These are phyloP conservation scores for Arrhopalites spinosus DNA, from an alignment of 2,888 invertebrate species.

Conservation along the genomic window DNA sequence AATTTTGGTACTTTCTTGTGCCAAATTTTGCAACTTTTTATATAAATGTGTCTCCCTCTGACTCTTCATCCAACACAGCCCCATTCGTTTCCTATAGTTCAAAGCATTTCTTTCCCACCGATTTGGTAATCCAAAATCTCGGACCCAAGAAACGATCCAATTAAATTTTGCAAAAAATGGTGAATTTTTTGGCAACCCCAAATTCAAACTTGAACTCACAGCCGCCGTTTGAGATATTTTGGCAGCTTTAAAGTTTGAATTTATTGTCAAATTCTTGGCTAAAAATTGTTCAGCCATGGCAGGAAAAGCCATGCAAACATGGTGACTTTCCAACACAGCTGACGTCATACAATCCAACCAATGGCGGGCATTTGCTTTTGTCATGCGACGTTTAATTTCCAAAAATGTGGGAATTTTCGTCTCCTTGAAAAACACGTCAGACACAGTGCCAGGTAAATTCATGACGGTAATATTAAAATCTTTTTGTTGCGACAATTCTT, in stretches of 20 bases:
- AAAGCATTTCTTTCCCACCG: too few species aligned
- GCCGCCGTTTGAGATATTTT: too few species aligned
- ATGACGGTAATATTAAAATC: background rate
- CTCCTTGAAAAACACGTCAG: background rate
- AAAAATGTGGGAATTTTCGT: background rate
- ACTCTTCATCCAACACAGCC: too few species aligned
- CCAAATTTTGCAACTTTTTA: background rate
- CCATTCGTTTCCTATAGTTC: too few species aligned
- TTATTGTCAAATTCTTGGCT: constrained; percentile 1
- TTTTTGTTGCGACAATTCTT: constrained; percentile 23
- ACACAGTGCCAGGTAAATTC: background rate
- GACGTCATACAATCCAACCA: background rate
- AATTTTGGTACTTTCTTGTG: too few species aligned
- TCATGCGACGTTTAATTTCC: background rate
- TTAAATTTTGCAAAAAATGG: too few species aligned
- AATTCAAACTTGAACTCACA: too few species aligned
- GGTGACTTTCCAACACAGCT: background rate
- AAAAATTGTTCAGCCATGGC: background rate
- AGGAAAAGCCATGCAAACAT: background rate
- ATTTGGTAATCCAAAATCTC: too few species aligned
- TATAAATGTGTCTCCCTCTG: background rate
- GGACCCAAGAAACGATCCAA: too few species aligned
- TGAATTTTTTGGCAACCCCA: too few species aligned
- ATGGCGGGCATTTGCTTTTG: background rate
- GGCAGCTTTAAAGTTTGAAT: background rate